phyloP scores from a whole-genome alignment of 2,888 invertebrate species.

The Anthrax anthrax region DNA sequence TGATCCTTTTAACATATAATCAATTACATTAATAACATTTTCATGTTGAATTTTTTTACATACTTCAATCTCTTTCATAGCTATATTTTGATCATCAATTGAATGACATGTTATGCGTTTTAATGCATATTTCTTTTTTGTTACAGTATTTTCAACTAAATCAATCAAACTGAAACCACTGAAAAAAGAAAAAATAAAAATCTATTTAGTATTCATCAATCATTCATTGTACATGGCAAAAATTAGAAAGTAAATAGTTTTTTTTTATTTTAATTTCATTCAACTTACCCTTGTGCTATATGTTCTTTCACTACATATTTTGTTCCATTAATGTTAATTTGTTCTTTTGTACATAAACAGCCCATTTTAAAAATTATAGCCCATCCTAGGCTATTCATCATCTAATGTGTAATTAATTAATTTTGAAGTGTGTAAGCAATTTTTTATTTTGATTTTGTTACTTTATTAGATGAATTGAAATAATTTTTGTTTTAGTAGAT shows the following conservation, averaged over 20 bases:
- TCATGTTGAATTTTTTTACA: slow-evolving; percentile 54
- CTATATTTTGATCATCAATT: slow-evolving; percentile 56
- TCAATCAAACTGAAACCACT: slow-evolving; percentile 74
- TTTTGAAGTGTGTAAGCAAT: too few relatives aligned
- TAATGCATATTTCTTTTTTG: slow-evolving; percentile 54
- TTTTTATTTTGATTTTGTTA: too few relatives aligned
- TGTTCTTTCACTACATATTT: slow-evolving; percentile 54
- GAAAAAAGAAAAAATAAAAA: slow-evolving; percentile 19
- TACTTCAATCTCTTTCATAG: slow-evolving; percentile 58
- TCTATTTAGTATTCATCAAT: neutral
- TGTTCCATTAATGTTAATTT: slow-evolving; percentile 51
- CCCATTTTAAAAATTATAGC: slow-evolving; percentile 56
- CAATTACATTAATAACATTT: slow-evolving; percentile 58
- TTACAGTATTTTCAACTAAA: slow-evolving; percentile 52
- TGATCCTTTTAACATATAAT: slow-evolving; percentile 47
- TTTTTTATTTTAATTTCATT: too few relatives aligned
- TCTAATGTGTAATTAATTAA: too few relatives aligned
- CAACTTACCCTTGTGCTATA: slow-evolving; percentile 54
- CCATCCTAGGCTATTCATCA: slow-evolving; percentile 58
- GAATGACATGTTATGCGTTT: slow-evolving; percentile 72
- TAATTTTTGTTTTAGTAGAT: too few relatives aligned
- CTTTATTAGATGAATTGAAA: too few relatives aligned
- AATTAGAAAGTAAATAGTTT: neutral
- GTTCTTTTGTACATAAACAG: slow-evolving; percentile 62
- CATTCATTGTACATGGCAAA: too few relatives aligned